These are phyloP conservation scores for Morpho helenor DNA, from an alignment of 2,888 invertebrate genomes.

Conservation along the genomic window DNA sequence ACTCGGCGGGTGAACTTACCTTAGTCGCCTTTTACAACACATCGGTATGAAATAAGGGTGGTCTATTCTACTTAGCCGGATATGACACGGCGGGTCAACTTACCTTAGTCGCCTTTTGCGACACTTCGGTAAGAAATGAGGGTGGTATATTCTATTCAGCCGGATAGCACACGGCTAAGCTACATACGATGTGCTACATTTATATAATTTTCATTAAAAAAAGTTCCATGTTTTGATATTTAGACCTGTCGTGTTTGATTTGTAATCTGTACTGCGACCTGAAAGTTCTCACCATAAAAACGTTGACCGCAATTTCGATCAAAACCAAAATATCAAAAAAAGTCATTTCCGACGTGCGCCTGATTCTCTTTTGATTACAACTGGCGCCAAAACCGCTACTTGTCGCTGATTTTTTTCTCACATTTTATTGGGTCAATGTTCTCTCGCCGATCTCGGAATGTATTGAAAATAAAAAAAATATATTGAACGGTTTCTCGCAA, in stretches of 20 bases:
- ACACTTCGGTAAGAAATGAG: too few relatives aligned
- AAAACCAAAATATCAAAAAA: slow-evolving; percentile 26
- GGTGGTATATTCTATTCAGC: too few relatives aligned
- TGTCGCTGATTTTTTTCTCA: slow-evolving; percentile 16
- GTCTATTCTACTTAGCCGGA: too few relatives aligned
- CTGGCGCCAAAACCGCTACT: slow-evolving; percentile 34
- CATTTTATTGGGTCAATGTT: slow-evolving; percentile 25
- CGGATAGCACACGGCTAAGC: too few relatives aligned
- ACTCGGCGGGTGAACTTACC: too few relatives aligned
- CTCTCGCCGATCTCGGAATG: slow-evolving; percentile 22
- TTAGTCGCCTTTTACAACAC: too few relatives aligned
- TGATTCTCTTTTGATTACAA: slow-evolving; percentile 26
- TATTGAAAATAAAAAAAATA: slow-evolving; percentile 22
- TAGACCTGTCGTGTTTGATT: neutral
- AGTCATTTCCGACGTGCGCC: slow-evolving; percentile 23
- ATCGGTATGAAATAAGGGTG: too few relatives aligned
- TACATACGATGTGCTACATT: too few relatives aligned
- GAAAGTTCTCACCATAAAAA: slow-evolving; percentile 18
- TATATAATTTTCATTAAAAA: too few relatives aligned
- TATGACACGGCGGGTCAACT: too few relatives aligned
- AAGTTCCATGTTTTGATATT: too few relatives aligned
- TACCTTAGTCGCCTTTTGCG: too few relatives aligned
- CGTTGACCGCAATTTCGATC: slow-evolving; percentile 29
- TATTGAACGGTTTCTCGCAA: slow-evolving; percentile 19
- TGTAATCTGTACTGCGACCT: neutral